A percentile compares a stretch with the other conserved stretches of the same genome.
phyloP scores from a whole-genome alignment of 2,888 invertebrate species.

The Pogonocherus hispidulus region DNA sequence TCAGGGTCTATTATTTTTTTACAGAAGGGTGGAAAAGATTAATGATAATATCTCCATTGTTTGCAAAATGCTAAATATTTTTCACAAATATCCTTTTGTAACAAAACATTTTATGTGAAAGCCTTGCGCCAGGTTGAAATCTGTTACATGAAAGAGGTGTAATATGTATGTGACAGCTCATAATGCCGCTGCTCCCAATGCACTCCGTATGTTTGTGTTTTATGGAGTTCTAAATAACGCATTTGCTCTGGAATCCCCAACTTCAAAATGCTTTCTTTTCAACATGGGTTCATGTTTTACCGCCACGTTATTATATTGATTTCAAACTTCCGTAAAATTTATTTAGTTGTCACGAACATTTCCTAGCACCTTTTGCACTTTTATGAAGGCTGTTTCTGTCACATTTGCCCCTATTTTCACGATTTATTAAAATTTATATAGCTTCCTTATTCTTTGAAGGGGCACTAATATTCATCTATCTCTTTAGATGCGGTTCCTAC shows the following conservation, averaged over 20 bases:
- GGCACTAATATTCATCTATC: background rate
- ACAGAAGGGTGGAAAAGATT: background rate
- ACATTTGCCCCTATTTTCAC: background rate
- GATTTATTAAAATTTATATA: conserved; percentile 26
- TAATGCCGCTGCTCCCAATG: conserved; percentile 33
- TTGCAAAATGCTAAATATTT: conserved; percentile 11
- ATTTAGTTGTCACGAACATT: conserved; percentile 33
- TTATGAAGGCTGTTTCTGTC: conserved; percentile 30
- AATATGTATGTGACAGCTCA: conserved; percentile 39
- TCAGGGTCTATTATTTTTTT: background rate
- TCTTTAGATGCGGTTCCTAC: background rate
- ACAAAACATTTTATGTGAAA: conserved; percentile 9
- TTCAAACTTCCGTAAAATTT: conserved; percentile 30
- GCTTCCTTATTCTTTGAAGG: background rate
- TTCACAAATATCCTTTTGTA: conserved; percentile 1
- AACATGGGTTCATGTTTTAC: conserved; percentile 27
- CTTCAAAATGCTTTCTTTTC: conserved; percentile 23
- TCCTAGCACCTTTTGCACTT: conserved; percentile 20
- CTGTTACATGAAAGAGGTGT: conserved; percentile 30
- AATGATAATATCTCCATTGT: conserved; percentile 4
- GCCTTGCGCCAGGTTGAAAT: conserved; percentile 11
- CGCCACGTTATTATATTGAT: conserved; percentile 31
- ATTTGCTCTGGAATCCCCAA: conserved; percentile 5
- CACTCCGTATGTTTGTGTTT: conserved; percentile 34
- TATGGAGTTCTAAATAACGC: conserved; percentile 40